Evolutionary conservation across 2,797 vertebrate genomes (phyloP), one percentile per base, ranked within the genome.

Genomic region (Acipenser transmontanus): DNA sequence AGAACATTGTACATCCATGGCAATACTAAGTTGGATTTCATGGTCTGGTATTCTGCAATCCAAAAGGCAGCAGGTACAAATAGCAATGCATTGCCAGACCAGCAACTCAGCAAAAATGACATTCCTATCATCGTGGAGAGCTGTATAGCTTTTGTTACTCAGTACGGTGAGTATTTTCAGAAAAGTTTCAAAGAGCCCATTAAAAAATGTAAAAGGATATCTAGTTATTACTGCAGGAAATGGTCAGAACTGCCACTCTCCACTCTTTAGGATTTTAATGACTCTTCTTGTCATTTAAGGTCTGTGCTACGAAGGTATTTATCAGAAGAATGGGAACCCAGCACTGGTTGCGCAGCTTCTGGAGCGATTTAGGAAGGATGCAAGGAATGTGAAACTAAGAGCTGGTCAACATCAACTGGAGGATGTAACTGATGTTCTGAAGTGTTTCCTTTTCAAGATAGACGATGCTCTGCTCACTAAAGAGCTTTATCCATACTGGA

Each of bases 141-240:
- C 87, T 98, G 97, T 82, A 90, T 98, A 72, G 93, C 95, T 59
- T 99, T 98, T 82, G 94, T 98, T 87, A 99, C 95, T 10, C 96
- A 98, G 84, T 96, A 98, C 71, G 96, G 97, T 97, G 84, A 89
- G 93, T 85, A 76, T 49, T 47, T 50, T 34, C 34, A 34, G 34
- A 34, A 34, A 34, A 34, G 34, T 4, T 34, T 34, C 34, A 34
- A 34, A 2, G 34, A 34, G 34, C 34, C 34, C 34, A 34, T 34
- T 34, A 3, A 34, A 34, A 34, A 34, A 34, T 34, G 34, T 34
- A 34, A 34, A 34, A 34, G 34, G 2, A 34, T 34, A 34, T 34
- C 2, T 4, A 3, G 34, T 34, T 34, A 34, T 34, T 34, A 4
- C 34, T 34, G 34, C 34, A 34, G 34, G 3, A 34, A 34, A 34